These are phyloP conservation scores for Laupala kohalensis DNA, from an alignment of 1,140 invertebrate species.

Conservation along the genomic window DNA sequence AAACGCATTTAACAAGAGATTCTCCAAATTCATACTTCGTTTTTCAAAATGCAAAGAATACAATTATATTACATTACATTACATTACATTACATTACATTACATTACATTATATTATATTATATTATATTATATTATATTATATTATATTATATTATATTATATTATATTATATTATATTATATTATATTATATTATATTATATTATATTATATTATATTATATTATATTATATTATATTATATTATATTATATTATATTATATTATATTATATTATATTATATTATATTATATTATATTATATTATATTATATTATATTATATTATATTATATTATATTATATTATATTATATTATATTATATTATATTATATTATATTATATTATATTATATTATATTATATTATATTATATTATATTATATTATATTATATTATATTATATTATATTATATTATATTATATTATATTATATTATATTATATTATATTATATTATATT, in stretches of 20 bases:
- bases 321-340: slow-evolving; percentile 11
- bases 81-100: background rate
- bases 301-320: slow-evolving; percentile 9
- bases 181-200: slow-evolving; percentile 1
- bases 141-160: background rate
- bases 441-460: slow-evolving; percentile 4
- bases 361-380: slow-evolving; percentile 10
- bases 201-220: slow-evolving; percentile 3
- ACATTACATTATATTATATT: slow-evolving; percentile 2
- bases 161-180: background rate
- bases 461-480: background rate
- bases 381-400: slow-evolving; percentile 10
- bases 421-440: slow-evolving; percentile 8
- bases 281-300: slow-evolving; percentile 4
- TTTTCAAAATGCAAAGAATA: background rate
- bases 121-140: slow-evolving; percentile 1
- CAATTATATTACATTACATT: slow-evolving; percentile 1
- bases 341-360: slow-evolving; percentile 11
- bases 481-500: background rate
- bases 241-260: slow-evolving; percentile 1
- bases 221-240: slow-evolving; percentile 1
- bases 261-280: slow-evolving; percentile 8
- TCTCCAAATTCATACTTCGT: too few species aligned
- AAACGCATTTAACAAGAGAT: too few species aligned
- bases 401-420: slow-evolving; percentile 8